Evolutionary conservation across 2,113 vertebrate genomes (phyloP), one percentile per base, ranked within the genome.

Genomic region (Amblyornis subalaris): DNA sequence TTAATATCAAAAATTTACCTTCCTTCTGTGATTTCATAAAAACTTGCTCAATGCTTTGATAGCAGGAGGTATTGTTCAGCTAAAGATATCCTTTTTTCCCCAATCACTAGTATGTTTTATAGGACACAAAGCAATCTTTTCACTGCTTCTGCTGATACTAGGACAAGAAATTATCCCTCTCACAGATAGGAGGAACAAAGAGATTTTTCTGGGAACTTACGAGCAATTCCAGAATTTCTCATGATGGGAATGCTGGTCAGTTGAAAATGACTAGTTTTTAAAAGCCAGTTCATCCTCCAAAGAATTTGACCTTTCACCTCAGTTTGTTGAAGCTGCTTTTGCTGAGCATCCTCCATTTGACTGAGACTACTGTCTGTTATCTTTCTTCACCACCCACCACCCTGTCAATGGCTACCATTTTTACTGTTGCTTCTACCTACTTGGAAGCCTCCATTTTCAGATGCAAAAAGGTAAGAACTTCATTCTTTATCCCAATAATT

Each of bases 241-340:
- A 10, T 45, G 35, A 47, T 31, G 10, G 10, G 35, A 55, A 47
- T 67, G 4, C 6, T 67, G 2, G 1, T 51, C 1, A 1, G 9
- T 48, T 67, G 8, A 58, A 85, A 89, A 70, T 54, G 15, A 31
- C 8, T 23, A 25, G 1, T 64, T 74, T 88, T 67, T 31, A 67
- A 60, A 89, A 78, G 9, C 5, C 35, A 31, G 4, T 71, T 55
- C 55, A 5, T 80, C 60, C 24, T 76, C 48, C 50, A 84, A 61
- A 65, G 12, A 28, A 20, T 73, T 48, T 71, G 17, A 31, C 20
- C 89, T 93, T 88, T 55, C 44, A 62, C 14, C 5, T 74, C 44
- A 38, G 5, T 44, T 78, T 67, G 4, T 47, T 64, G 50, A 58
- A 85, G 17, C 16, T 2, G 1, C 9, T 75, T 84, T 82, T 78